These are phyloP conservation scores for Pterophyllum scalare DNA, from an alignment of 2,113 vertebrate genomes.

Conservation along the genomic window DNA sequence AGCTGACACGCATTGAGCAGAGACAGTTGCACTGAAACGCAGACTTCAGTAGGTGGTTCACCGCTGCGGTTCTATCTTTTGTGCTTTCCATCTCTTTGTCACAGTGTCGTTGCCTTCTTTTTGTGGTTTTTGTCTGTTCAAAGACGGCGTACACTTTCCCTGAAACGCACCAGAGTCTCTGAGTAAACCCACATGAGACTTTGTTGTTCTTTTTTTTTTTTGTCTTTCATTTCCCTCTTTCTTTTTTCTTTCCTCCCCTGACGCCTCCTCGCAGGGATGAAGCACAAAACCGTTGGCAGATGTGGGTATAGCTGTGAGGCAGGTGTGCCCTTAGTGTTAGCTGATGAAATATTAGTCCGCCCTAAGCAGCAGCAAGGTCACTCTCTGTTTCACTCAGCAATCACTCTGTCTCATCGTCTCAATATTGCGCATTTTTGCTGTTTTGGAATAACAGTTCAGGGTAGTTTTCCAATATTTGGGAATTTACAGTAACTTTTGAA, in stretches of 20 bases:
- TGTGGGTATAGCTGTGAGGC: conserved; percentile 65
- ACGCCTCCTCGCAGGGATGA: conserved; percentile 44
- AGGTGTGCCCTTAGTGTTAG: conserved; percentile 60
- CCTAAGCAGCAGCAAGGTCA: conserved; percentile 59
- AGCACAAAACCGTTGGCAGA: conserved; percentile 58
- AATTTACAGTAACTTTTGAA: background rate
- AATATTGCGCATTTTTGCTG: background rate
- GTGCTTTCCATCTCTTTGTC: background rate
- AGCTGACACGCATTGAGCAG: background rate
- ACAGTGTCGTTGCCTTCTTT: background rate
- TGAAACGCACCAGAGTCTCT: conserved; percentile 22
- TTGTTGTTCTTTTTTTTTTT: conserved; percentile 4
- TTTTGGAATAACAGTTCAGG: background rate
- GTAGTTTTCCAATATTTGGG: conserved; percentile 4
- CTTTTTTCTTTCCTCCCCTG: conserved; percentile 33
- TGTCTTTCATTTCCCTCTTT: conserved; percentile 28
- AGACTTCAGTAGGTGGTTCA: conserved; percentile 18
- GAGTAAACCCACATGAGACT: conserved; percentile 30
- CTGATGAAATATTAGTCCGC: conserved; percentile 70
- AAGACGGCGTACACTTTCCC: conserved; percentile 32
- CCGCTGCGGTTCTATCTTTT: background rate
- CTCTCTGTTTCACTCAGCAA: conserved; percentile 8
- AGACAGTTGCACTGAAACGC: background rate
- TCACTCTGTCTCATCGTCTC: conserved; percentile 9
- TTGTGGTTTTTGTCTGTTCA: conserved; percentile 27